Conservation (phyloP, 2,888 invertebrate genomes). For the Eupelmus urozonus region DNA sequence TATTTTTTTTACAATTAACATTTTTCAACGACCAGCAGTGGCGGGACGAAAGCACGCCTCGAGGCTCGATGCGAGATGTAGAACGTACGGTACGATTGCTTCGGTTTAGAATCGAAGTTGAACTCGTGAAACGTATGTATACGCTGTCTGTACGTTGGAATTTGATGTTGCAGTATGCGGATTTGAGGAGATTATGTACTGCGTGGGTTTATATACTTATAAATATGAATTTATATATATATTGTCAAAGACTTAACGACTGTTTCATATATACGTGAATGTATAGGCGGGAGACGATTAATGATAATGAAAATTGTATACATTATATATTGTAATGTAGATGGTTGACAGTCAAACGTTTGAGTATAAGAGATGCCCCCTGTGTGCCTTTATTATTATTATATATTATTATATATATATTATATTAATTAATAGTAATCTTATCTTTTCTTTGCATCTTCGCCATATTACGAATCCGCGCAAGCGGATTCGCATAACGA, state of each 20-base stretch:
- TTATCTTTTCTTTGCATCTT: slow-evolving; percentile 42
- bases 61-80: slow-evolving; percentile 16
- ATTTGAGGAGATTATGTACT: background rate
- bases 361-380: slow-evolving; percentile 8
- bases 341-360: slow-evolving; percentile 31
- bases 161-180: background rate
- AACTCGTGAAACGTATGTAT: too few relatives aligned
- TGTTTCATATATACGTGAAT: slow-evolving; percentile 3
- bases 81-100: too few relatives aligned
- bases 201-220: background rate
- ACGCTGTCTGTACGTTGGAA: too few relatives aligned
- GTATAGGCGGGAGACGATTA: background rate
- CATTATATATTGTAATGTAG: slow-evolving; percentile 6
- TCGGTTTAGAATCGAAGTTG: too few relatives aligned
- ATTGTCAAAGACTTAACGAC: slow-evolving; percentile 17
- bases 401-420: slow-evolving; percentile 27
- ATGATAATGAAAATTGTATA: slow-evolving; percentile 14
- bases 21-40: background rate
- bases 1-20: background rate
- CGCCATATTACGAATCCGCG: slow-evolving; percentile 53
- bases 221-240: slow-evolving; percentile 6
- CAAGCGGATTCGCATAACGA: slow-evolving; percentile 45
- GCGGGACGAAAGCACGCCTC: background rate
- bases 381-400: slow-evolving; percentile 53
- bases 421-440: slow-evolving; percentile 39